These are phyloP conservation scores for Nesoenas mayeri DNA, from an alignment of 2,113 vertebrate genomes.

Conservation along the genomic window DNA sequence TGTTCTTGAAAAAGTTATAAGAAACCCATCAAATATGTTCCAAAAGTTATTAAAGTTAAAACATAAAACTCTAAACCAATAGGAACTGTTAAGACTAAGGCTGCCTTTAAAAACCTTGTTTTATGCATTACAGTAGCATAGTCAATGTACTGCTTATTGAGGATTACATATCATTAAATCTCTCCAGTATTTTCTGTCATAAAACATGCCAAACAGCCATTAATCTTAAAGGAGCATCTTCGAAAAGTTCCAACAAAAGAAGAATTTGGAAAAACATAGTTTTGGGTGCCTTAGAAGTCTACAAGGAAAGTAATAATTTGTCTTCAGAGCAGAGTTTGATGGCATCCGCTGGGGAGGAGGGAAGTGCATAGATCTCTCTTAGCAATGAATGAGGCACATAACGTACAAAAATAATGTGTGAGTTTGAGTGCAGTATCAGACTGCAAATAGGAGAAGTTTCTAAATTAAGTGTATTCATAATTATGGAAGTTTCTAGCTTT, in stretches of 20 bases:
- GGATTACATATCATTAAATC: neutral
- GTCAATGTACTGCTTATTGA: neutral
- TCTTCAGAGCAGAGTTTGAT: neutral
- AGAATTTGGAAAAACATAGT: neutral
- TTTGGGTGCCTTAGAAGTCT: neutral
- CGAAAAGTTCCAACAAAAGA: neutral
- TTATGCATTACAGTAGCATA: neutral
- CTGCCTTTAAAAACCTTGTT: neutral
- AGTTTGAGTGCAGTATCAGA: neutral
- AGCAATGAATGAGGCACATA: accelerated
- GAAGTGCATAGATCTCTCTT: neutral
- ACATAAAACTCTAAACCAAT: neutral
- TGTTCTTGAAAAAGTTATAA: neutral
- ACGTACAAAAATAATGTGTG: neutral
- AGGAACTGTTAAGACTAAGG: neutral
- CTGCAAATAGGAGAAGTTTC: neutral
- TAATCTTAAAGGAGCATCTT: neutral
- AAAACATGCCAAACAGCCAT: neutral
- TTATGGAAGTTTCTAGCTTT: neutral
- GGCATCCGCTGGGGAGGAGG: neutral
- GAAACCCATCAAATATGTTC: neutral
- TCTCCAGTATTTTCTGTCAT: neutral
- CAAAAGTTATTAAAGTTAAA: neutral
- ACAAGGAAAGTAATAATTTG: neutral
- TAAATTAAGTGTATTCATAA: neutral